These are phyloP conservation scores for Sinocyclocheilus rhinocerous DNA, from an alignment of 2,113 vertebrate genomes.

Conservation along the genomic window DNA sequence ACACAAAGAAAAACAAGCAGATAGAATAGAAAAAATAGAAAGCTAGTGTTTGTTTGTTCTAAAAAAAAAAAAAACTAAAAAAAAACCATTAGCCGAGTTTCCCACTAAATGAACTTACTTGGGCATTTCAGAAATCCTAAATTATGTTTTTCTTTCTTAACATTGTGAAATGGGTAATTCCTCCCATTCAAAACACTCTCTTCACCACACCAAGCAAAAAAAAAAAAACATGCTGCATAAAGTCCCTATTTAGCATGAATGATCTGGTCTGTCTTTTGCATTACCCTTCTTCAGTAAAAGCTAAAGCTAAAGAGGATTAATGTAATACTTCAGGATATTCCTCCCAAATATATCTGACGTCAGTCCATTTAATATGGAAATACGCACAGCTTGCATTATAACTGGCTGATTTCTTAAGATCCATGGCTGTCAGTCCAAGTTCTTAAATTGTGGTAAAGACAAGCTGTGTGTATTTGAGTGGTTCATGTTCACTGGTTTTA, in stretches of 20 bases:
- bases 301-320: slow-evolving; percentile 32
- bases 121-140: neutral
- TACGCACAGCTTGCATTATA: neutral
- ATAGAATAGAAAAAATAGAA: no score
- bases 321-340: slow-evolving; percentile 31
- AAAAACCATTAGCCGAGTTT: neutral
- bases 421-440: neutral
- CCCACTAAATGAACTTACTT: neutral
- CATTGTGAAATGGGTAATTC: neutral
- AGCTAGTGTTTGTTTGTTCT: no score
- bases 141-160: neutral
- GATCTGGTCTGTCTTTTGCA: slow-evolving; percentile 2
- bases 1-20: no score
- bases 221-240: neutral
- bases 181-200: neutral
- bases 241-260: slow-evolving; percentile 21
- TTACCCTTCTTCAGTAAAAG: slow-evolving; percentile 29
- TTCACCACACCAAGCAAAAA: neutral
- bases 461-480: neutral
- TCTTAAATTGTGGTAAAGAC: neutral
- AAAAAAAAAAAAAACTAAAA: no score
- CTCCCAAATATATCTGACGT: slow-evolving; percentile 34
- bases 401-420: neutral
- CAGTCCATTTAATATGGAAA: slow-evolving; percentile 30
- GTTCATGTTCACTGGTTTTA: neutral